A percentile compares a stretch with the other conserved stretches of the same genome.
Conservation (phyloP, 2,113 vertebrate species). For the Acanthisitta chloris region DNA sequence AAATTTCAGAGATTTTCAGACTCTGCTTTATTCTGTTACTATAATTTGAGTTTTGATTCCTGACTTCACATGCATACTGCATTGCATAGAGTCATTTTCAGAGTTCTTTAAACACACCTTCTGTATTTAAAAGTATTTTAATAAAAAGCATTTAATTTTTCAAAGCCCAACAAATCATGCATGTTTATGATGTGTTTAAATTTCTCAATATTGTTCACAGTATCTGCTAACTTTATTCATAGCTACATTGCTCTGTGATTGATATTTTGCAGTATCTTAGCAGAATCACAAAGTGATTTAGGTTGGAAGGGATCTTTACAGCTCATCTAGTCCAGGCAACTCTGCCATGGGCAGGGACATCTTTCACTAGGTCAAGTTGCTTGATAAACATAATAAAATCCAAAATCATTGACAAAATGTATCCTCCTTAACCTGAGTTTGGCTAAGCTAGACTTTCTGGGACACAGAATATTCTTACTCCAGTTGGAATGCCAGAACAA, state of each 20-base stretch:
- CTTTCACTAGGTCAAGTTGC: not conserved
- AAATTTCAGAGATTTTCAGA: too few relatives aligned
- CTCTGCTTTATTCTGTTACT: not conserved
- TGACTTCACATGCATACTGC: not conserved
- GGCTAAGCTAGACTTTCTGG: not conserved
- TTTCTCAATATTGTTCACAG: not conserved
- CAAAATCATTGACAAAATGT: not conserved
- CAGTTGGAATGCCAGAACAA: not conserved
- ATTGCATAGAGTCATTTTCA: not conserved
- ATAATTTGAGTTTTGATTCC: not conserved
- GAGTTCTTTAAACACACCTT: not conserved
- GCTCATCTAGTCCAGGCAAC: not conserved
- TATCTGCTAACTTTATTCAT: not conserved
- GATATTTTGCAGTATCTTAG: not conserved
- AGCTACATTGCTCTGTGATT: not conserved
- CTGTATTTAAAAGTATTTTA: not conserved
- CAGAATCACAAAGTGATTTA: not conserved
- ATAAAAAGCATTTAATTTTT: not conserved
- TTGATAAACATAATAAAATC: not conserved
- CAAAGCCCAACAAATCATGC: too few relatives aligned
- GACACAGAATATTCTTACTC: not conserved
- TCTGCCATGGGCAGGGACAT: not conserved
- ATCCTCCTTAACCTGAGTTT: not conserved
- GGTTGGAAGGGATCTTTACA: not conserved
- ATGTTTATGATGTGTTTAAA: not conserved